These are phyloP conservation scores for Habroteleia sp. DNA, from an alignment of 2,888 invertebrate genomes.

Conservation along the genomic window DNA sequence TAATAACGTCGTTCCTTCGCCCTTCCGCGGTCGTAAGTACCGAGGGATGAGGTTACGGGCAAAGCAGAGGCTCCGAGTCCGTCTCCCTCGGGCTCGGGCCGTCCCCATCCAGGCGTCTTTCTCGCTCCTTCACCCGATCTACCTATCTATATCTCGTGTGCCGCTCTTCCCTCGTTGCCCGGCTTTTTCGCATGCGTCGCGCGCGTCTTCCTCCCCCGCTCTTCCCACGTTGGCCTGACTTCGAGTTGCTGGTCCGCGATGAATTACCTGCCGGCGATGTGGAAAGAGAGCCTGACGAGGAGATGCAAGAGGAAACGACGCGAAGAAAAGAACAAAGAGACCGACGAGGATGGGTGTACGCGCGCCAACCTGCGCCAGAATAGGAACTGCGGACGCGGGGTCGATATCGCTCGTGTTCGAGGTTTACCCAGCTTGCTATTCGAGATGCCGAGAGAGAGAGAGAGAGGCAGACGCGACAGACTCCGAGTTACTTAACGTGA, in stretches of 20 bases:
- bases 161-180: background rate
- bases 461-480: conserved; percentile 18
- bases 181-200: conserved; percentile 48
- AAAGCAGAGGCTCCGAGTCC: no score
- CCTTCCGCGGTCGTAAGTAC: conserved; percentile 47
- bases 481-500: conserved; percentile 55
- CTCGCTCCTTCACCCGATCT: background rate
- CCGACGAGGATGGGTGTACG: conserved; percentile 51
- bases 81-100: no score
- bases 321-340: conserved; percentile 55
- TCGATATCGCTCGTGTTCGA: conserved; percentile 56
- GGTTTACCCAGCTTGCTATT: conserved; percentile 31
- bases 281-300: conserved; percentile 37
- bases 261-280: conserved; percentile 55
- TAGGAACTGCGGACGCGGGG: conserved; percentile 18
- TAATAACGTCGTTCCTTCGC: conserved; percentile 56
- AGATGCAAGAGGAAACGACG: conserved; percentile 25
- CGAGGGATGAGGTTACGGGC: background rate
- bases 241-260: conserved; percentile 46
- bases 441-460: conserved; percentile 4
- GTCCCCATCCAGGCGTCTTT: background rate
- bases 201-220: conserved; percentile 5
- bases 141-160: background rate
- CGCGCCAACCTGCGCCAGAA: conserved; percentile 19
- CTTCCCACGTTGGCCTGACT: conserved; percentile 4